These are phyloP conservation scores for Oryzias dopingdopingensis DNA, from an alignment of 2,797 vertebrate genomes.

Conservation along the genomic window DNA sequence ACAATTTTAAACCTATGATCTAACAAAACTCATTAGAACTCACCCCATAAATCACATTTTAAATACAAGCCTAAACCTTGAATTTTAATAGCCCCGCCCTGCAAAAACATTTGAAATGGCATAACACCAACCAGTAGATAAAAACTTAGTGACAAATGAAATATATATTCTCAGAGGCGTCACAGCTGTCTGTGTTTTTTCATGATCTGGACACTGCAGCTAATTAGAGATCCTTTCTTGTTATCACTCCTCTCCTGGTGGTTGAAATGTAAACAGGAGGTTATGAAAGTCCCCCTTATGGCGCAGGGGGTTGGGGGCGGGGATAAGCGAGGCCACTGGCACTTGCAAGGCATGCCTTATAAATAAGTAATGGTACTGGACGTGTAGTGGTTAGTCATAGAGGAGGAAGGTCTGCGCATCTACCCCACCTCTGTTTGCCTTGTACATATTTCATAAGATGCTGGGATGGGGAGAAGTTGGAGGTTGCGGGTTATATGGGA, in stretches of 20 bases:
- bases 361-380: conserved; percentile 85
- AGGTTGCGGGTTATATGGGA: conserved; percentile 64
- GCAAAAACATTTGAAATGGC: background rate
- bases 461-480: conserved; percentile 59
- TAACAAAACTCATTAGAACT: conserved; percentile 11
- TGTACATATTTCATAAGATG: conserved; percentile 85
- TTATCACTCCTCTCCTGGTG: conserved; percentile 70
- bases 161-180: conserved; percentile 66
- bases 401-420: conserved; percentile 78
- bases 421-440: conserved; percentile 84
- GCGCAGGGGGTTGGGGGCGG: conserved; percentile 51
- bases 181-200: conserved; percentile 36
- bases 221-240: conserved; percentile 75
- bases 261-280: conserved; percentile 78
- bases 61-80: too few species aligned
- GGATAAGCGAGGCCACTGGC: conserved; percentile 76
- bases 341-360: conserved; percentile 80
- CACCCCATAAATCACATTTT: too few species aligned
- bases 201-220: conserved; percentile 70
- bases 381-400: conserved; percentile 82
- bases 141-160: conserved; percentile 41
- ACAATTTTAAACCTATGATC: conserved; percentile 9
- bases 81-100: too few species aligned
- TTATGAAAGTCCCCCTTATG: conserved; percentile 80
- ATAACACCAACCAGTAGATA: conserved; percentile 39